phyloP scores from a whole-genome alignment of 2,888 invertebrate genomes.

The Aporophyla lueneburgensis region DNA sequence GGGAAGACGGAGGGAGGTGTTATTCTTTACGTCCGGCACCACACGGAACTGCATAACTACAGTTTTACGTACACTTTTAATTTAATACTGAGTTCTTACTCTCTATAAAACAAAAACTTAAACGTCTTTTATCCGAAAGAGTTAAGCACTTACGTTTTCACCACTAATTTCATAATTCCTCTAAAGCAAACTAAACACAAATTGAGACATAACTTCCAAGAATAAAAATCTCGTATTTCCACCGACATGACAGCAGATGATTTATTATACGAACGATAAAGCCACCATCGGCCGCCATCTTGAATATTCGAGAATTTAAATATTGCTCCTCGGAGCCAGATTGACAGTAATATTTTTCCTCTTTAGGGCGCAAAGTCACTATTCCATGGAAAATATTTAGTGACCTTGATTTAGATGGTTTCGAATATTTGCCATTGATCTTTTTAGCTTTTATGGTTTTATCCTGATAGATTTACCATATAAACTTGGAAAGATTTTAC shows the following conservation, averaged over 20 bases:
- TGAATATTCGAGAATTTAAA: conserved; percentile 71
- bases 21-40: no score
- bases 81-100: no score
- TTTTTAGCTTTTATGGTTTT: conserved; percentile 1
- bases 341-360: conserved; percentile 68
- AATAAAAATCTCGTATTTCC: conserved; percentile 76
- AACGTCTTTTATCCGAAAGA: not conserved
- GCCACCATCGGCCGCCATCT: conserved; percentile 76
- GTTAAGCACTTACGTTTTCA: not conserved
- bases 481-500: not conserved
- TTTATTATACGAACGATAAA: conserved; percentile 78
- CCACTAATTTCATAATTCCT: conserved; percentile 36
- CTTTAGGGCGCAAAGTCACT: conserved; percentile 59
- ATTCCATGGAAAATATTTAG: conserved; percentile 45
- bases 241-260: conserved; percentile 76
- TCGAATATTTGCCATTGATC: conserved; percentile 24
- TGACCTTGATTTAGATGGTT: conserved; percentile 46
- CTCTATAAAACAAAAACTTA: no score
- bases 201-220: conserved; percentile 71
- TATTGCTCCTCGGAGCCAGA: conserved; percentile 64
- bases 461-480: not conserved
- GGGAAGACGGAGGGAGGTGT: no score
- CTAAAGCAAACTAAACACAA: conserved; percentile 61
- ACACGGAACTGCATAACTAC: no score
- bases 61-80: not conserved